These are phyloP conservation scores for Anguilla obscura DNA, from an alignment of 2,797 vertebrate species.

Conservation along the genomic window DNA sequence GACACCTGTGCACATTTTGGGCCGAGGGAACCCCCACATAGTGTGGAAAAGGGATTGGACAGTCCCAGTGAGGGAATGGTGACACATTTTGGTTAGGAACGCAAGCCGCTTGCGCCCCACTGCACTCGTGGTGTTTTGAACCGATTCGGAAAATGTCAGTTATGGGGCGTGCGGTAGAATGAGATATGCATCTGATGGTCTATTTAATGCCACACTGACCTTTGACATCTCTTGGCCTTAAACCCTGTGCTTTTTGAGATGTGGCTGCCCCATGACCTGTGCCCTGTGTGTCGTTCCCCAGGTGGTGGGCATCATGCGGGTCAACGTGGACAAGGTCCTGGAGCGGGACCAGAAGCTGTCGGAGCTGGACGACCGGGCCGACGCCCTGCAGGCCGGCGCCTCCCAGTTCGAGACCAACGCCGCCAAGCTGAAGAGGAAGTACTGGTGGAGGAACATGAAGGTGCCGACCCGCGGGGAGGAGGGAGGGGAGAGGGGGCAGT, in stretches of 20 bases:
- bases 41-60: no score
- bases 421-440: slow-evolving; percentile 89
- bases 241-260: neutral
- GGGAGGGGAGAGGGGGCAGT: no score
- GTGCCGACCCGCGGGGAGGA: slow-evolving; percentile 39
- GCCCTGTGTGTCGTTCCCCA: slow-evolving; percentile 46
- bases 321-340: slow-evolving; percentile 89
- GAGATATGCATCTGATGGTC: no score
- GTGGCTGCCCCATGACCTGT: neutral
- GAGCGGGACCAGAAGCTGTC: slow-evolving; percentile 86
- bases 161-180: no score
- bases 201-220: no score
- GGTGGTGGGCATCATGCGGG: slow-evolving; percentile 91
- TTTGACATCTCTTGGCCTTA: no score
- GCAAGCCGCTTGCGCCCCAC: neutral
- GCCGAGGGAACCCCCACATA: no score
- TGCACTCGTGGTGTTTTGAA: neutral
- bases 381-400: slow-evolving; percentile 85
- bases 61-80: no score
- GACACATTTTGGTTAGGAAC: neutral
- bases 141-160: neutral
- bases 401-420: slow-evolving; percentile 90
- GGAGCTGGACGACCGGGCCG: slow-evolving; percentile 84
- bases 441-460: slow-evolving; percentile 90
- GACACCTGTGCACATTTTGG: no score